Base-by-base conservation (phyloP, 2,113 vertebrate genomes). In the Paedocypris sp. region DNA sequence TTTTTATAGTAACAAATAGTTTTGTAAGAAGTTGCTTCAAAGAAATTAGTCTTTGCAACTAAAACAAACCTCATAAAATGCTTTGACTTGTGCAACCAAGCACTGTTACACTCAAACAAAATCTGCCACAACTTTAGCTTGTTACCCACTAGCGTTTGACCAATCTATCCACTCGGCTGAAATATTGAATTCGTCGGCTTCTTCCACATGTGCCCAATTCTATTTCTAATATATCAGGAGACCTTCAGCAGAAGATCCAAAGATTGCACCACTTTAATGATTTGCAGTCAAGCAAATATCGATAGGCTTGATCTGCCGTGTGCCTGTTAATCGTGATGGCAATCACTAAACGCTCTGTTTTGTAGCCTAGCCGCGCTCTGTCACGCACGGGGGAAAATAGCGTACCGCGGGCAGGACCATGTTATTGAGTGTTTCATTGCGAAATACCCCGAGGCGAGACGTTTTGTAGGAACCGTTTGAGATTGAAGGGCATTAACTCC, bases 231-330 rank as follows among this genome's bases (percentile, higher is more conserved):
- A 68, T 59, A 33, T 73, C 49, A 18, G 22, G 70, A 69, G 71
- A 42, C 54, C 53, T 32, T 4, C 60, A 22, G 49, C 66, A 54
- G 70, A 77, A 75, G 75, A 80, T 79, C 70, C 76, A 68, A 73
- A 66, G 42, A 36, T 45, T 15, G 53, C 42, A 52, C 62, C 54
- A 70, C 69, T 77, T 60, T 75, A 74, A 75, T 64, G 64, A 70
- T 67, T 66, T 60, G 65, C 77, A 57, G 8, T 73, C 66, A 62
- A 76, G 73, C 73, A 75, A 72, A 78, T 78, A 79, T 83, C 80
- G 73, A 81, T 76, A 75, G 70, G 71, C 77, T 72, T 75, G 31
- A 51, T 58, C 66, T 60, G 56, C 61, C 35, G 59, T 49, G 45
- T 41, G 66, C 32, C 45, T 18, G 70, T 77, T 77, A 81, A 77